A percentile compares a stretch with the other conserved stretches of the same genome.
phyloP scores from a whole-genome alignment of 2,888 invertebrate genomes.

The Blomia tropicalis region DNA sequence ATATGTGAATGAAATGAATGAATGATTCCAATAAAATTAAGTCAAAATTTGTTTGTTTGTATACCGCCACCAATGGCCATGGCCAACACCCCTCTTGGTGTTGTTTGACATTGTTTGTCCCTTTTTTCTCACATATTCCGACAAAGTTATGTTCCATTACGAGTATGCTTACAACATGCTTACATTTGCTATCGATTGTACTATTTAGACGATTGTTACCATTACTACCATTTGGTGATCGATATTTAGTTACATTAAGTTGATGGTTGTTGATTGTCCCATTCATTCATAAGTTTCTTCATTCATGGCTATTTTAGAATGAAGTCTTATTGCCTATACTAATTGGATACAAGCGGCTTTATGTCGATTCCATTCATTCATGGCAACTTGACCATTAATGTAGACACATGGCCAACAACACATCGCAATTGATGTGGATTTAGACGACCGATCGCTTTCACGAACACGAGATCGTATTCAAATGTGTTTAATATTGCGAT shows the following conservation, averaged over 20 bases:
- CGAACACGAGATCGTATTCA: conserved; percentile 3
- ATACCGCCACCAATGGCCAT: too few relatives aligned
- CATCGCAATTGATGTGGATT: too few relatives aligned
- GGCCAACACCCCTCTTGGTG: too few relatives aligned
- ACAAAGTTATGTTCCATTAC: too few relatives aligned
- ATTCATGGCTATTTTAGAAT: too few relatives aligned
- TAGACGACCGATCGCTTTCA: conserved; percentile 11
- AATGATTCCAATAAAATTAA: not conserved
- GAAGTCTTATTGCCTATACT: too few relatives aligned
- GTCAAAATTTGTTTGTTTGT: not conserved
- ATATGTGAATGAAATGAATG: too few relatives aligned
- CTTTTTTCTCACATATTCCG: too few relatives aligned
- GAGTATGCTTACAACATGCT: too few relatives aligned
- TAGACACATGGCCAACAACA: too few relatives aligned
- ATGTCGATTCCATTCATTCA: conserved; percentile 2
- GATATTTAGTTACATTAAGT: not conserved
- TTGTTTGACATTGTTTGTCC: too few relatives aligned
- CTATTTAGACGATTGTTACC: not conserved
- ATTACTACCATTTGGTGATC: too few relatives aligned
- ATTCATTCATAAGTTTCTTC: not conserved
- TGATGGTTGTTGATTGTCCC: not conserved
- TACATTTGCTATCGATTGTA: not conserved
- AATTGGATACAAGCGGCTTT: conserved; percentile 1
- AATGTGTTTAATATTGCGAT: conserved; percentile 1
- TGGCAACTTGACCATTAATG: not conserved